Evolutionary conservation across 2,797 vertebrate genomes (phyloP).

Genomic region (Oreortyx pictus): DNA sequence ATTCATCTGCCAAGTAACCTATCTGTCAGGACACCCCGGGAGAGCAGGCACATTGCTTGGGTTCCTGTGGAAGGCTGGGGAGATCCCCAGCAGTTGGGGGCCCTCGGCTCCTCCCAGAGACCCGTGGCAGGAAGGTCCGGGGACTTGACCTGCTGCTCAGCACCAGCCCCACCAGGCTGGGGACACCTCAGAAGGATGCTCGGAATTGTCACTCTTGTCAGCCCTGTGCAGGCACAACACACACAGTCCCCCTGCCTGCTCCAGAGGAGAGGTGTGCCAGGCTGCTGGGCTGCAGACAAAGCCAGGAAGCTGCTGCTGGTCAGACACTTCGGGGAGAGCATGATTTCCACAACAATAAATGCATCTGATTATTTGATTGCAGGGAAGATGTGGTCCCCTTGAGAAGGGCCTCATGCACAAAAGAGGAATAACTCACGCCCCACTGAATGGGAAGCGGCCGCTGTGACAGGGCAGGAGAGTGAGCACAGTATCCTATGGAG

Average conservation of each 20-base stretch:
- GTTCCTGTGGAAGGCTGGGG: not conserved
- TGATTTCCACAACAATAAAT: conserved; percentile 57
- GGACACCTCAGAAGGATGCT: not conserved
- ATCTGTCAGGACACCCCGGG: not conserved
- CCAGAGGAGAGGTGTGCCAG: not conserved
- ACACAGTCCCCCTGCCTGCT: not conserved
- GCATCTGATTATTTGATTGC: conserved; percentile 29
- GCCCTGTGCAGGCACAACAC: not conserved
- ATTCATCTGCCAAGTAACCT: conserved; percentile 6
- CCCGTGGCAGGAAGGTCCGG: not conserved
- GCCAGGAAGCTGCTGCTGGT: conserved; percentile 35
- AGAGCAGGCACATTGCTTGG: not conserved
- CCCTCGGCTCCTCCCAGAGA: not conserved
- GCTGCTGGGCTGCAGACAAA: not conserved
- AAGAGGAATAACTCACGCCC: conserved; percentile 11
- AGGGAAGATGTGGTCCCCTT: conserved; percentile 3
- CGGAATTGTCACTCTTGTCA: not conserved
- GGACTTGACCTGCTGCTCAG: not conserved
- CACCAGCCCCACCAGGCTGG: not conserved
- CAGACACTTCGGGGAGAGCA: conserved; percentile 25
- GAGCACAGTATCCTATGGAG: conserved; percentile 5
- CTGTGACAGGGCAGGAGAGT: conserved; percentile 25
- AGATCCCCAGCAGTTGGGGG: not conserved
- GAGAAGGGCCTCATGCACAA: conserved; percentile 45
- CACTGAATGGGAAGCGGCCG: not conserved